These are phyloP conservation scores for Takifugu ocellatus DNA, from an alignment of 2,797 vertebrate species.

Conservation along the genomic window DNA sequence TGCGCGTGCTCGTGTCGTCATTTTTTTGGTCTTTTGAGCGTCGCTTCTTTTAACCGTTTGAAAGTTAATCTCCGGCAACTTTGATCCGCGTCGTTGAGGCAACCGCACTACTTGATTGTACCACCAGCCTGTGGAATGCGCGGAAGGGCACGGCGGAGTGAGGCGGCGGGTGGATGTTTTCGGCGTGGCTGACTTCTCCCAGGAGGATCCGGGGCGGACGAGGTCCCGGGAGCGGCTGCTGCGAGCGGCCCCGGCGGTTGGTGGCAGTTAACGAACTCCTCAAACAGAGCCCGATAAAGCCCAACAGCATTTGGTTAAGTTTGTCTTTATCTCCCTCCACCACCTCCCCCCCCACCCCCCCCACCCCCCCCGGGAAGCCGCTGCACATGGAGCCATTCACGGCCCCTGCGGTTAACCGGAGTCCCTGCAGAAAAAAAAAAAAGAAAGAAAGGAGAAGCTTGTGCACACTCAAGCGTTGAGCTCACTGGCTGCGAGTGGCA, in stretches of 20 bases:
- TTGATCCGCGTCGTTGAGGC: constrained; percentile 20
- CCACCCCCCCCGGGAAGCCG: constrained; percentile 45
- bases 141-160: constrained; percentile 73
- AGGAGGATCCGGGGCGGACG: constrained; percentile 77
- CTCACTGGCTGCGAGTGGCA: constrained; percentile 71
- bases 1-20: too few species aligned
- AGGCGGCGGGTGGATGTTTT: constrained; percentile 65
- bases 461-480: constrained; percentile 39
- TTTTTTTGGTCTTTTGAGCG: not conserved
- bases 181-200: constrained; percentile 68
- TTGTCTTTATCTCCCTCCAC: constrained; percentile 48
- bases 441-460: constrained; percentile 9
- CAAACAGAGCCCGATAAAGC: constrained; percentile 25
- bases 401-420: constrained; percentile 61
- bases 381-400: constrained; percentile 41
- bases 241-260: constrained; percentile 26
- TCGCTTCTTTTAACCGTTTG: too few species aligned
- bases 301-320: constrained; percentile 15
- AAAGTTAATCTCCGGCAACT: not conserved
- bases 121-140: constrained; percentile 85
- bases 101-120: constrained; percentile 73
- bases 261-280: constrained; percentile 49
- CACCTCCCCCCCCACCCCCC: constrained; percentile 39
- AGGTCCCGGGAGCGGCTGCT: constrained; percentile 43
- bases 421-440: constrained; percentile 30